Evolutionary conservation across 2,113 vertebrate genomes (phyloP).

Genomic region (Pseudonaja textilis): DNA sequence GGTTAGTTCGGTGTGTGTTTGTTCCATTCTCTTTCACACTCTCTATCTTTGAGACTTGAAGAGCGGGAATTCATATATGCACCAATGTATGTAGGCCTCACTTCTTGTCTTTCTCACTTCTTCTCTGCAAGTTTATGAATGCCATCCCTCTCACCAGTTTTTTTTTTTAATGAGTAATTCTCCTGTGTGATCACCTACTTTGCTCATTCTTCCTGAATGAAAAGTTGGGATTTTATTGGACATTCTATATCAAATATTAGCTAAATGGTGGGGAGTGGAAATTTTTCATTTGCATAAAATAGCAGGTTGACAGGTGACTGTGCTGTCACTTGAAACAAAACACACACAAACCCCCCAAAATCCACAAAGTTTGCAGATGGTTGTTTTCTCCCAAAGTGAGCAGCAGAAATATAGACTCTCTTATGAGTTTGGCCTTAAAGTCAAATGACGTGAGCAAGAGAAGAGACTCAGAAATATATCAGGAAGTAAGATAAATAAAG

Average conservation of each 20-base stretch:
- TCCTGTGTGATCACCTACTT: too few species aligned
- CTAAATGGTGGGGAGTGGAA: background rate
- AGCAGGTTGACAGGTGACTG: background rate
- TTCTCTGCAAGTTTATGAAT: background rate
- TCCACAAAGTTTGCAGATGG: background rate
- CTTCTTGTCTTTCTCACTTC: background rate
- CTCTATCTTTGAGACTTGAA: too few species aligned
- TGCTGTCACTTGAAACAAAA: background rate
- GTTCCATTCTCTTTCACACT: background rate
- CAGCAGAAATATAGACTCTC: background rate
- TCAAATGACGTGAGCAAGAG: background rate
- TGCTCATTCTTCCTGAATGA: background rate
- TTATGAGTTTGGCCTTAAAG: background rate
- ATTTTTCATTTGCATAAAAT: background rate
- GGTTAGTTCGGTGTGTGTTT: background rate
- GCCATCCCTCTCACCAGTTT: background rate
- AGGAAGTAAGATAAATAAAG: conserved; percentile 19
- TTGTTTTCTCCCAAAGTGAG: background rate
- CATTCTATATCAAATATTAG: background rate
- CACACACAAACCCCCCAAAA: background rate
- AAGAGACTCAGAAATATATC: background rate
- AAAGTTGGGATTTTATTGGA: background rate
- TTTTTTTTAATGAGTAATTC: background rate
- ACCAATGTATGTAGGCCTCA: background rate
- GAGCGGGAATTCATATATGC: background rate